Base-by-base conservation (phyloP, 1,140 invertebrate species). In the Sycophila sp. region DNA sequence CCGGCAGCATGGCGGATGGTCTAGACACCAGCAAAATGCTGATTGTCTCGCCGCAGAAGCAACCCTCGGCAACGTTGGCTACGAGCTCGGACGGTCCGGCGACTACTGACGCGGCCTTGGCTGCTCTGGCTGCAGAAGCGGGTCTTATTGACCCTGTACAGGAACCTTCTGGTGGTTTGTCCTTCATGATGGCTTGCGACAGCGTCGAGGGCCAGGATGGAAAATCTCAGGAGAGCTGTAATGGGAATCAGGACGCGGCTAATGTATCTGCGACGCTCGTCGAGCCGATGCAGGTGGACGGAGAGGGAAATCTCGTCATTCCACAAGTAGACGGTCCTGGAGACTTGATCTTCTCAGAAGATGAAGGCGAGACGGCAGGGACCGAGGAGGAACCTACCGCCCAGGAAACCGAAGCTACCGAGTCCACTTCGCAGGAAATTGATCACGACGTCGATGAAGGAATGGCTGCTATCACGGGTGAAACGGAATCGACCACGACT, bases 111-210 rank as follows among this genome's bases (percentile, higher is more conserved):
- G 90, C 90, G 4, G 90, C 90, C 2, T 76, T 91, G 10, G 90
- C 91, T 15, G 90, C 90, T 2, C 79, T 91, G 8, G 90, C 90
- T 30, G 90, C 90, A 8, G 90, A 92, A 77, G 90, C 90, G 30
- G 90, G 90, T 15, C 76, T 92, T 1, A 88, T 91, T 28, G 89
- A 90, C 76, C 89, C 89, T 0, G 87, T 88, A 36, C 86, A 86
- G 30, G 84, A 85, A 58, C 78, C 82, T 1, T 85, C 84, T 0
- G 80, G 81, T 13, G 77, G 82, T 49, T 51, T 86, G 5, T 85
- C 81, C 0, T 86, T 86, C 10, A 85, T 86, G 83, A 82, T 85
- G 8, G 60, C 84, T 1, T 65, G 82, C 0, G 83, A 86, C 24
- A 67, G 56, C n/a, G 49, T 15, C 19, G 83, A 85, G 56, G 72